Conservation (phyloP, 2,797 vertebrate genomes). For the Chanos chanos region DNA sequence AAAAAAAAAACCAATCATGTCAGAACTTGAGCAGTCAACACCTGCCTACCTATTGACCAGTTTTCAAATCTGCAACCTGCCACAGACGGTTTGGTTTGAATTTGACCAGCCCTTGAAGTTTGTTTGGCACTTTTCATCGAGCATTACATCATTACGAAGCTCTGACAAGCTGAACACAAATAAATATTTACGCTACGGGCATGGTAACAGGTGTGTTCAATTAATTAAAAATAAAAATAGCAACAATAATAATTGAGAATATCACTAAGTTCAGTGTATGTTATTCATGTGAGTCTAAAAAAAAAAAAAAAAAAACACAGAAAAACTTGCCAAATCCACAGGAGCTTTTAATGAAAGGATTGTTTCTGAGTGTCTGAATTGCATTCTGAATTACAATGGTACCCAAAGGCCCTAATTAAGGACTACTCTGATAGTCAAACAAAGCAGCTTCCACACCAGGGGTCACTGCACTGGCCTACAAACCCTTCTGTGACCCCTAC, state of each 20-base stretch:
- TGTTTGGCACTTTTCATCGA: too few species aligned
- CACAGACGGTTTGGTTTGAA: slow-evolving; percentile 12
- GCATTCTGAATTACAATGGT: slow-evolving; percentile 45
- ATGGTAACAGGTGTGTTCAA: slow-evolving; percentile 31
- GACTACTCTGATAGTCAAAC: slow-evolving; percentile 61
- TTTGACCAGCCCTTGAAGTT: too few species aligned
- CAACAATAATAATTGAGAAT: too few species aligned
- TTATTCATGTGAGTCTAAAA: slow-evolving; percentile 40
- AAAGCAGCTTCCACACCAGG: slow-evolving; percentile 57
- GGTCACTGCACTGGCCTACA: slow-evolving; percentile 61
- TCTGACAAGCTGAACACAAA: too few species aligned
- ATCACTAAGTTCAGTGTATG: too few species aligned
- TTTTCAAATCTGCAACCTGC: slow-evolving; percentile 1
- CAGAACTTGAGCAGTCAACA: slow-evolving; percentile 26
- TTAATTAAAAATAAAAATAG: slow-evolving; percentile 35
- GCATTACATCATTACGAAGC: too few species aligned
- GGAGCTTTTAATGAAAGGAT: slow-evolving; percentile 69
- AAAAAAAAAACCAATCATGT: slow-evolving; percentile 40
- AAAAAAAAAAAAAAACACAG: too few species aligned
- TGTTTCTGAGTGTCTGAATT: slow-evolving; percentile 53
- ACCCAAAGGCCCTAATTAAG: slow-evolving; percentile 66
- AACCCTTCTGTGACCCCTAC: slow-evolving; percentile 68
- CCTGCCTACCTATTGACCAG: background rate
- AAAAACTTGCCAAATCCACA: slow-evolving; percentile 61
- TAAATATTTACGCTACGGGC: slow-evolving; percentile 29